A percentile compares a stretch with the other conserved stretches of the same genome.
phyloP scores from a whole-genome alignment of 2,113 vertebrate species.

The Asarcornis scutulata region DNA sequence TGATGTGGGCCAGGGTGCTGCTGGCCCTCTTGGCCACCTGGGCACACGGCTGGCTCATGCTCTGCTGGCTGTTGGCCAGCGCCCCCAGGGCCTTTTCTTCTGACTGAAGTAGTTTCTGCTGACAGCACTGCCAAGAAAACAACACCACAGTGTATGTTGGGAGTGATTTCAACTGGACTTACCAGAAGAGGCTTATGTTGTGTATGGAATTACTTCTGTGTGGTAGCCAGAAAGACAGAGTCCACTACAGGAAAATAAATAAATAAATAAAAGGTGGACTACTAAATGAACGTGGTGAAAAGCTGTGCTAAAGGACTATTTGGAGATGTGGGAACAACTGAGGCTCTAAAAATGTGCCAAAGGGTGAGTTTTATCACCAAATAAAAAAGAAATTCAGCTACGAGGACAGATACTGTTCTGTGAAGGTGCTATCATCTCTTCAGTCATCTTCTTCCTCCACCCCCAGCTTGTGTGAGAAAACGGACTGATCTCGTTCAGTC shows the following conservation, averaged over 20 bases:
- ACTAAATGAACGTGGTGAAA: accelerated
- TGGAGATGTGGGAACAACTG: neutral
- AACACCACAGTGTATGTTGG: accelerated
- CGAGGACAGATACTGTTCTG: neutral
- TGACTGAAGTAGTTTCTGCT: neutral
- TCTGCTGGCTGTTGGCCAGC: neutral
- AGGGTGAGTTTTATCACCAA: neutral
- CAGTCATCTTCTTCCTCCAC: neutral
- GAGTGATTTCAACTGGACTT: neutral
- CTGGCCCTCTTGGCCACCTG: neutral
- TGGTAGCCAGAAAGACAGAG: neutral
- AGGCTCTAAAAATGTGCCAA: neutral
- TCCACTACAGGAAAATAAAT: neutral
- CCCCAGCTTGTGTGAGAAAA: accelerated
- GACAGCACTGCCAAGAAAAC: neutral
- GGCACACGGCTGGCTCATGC: neutral
- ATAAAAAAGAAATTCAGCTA: neutral
- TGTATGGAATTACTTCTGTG: neutral
- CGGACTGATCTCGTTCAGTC: accelerated
- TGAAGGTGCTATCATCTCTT: neutral
- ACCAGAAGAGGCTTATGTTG: neutral
- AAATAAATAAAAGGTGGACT: neutral
- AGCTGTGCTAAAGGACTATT: neutral
- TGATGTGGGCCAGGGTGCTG: neutral
- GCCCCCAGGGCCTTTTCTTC: neutral